Percentiles rank a stretch among this genome's conserved stretches.
Conservation (phyloP, 2,888 invertebrate genomes). For the Psococerastis gibbosa region DNA sequence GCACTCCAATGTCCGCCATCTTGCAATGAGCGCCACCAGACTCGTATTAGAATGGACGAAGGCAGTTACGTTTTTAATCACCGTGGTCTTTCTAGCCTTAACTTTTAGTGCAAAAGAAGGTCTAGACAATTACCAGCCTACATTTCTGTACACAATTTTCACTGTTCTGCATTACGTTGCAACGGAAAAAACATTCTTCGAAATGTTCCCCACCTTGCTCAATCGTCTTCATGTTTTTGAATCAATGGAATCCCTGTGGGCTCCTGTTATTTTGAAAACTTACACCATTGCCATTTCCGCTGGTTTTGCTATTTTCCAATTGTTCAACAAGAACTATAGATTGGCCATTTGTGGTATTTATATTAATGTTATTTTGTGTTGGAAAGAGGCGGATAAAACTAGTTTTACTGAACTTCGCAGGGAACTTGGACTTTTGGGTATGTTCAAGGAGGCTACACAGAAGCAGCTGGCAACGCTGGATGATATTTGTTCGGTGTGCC, state of each 20-base stretch:
- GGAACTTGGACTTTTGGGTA: slow-evolving; percentile 36
- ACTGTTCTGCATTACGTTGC: slow-evolving; percentile 51
- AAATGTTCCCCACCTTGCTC: slow-evolving; percentile 39
- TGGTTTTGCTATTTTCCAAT: slow-evolving; percentile 33
- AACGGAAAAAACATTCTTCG: slow-evolving; percentile 51
- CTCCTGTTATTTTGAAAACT: slow-evolving; percentile 40
- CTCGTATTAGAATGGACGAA: slow-evolving; percentile 67
- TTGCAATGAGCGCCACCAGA: slow-evolving; percentile 64
- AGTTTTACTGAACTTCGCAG: slow-evolving; percentile 28
- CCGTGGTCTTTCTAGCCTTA: slow-evolving; percentile 53
- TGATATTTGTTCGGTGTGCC: slow-evolving; percentile 62
- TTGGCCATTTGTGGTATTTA: slow-evolving; percentile 39
- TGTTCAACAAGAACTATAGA: slow-evolving; percentile 36
- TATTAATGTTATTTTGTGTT: slow-evolving; percentile 42
- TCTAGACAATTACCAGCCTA: slow-evolving; percentile 51
- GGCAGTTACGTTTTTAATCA: slow-evolving; percentile 58
- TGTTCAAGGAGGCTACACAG: slow-evolving; percentile 33
- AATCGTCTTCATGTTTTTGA: slow-evolving; percentile 41
- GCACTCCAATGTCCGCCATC: slow-evolving; percentile 51
- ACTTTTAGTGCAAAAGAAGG: slow-evolving; percentile 59
- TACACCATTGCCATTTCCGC: slow-evolving; percentile 37
- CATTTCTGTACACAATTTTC: slow-evolving; percentile 39
- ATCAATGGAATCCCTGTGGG: slow-evolving; percentile 50
- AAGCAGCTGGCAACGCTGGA: slow-evolving; percentile 48
- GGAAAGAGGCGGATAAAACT: slow-evolving; percentile 37